Evolutionary conservation across 2,888 invertebrate species (phyloP).

Genomic region (Daptonema setosum): DNA sequence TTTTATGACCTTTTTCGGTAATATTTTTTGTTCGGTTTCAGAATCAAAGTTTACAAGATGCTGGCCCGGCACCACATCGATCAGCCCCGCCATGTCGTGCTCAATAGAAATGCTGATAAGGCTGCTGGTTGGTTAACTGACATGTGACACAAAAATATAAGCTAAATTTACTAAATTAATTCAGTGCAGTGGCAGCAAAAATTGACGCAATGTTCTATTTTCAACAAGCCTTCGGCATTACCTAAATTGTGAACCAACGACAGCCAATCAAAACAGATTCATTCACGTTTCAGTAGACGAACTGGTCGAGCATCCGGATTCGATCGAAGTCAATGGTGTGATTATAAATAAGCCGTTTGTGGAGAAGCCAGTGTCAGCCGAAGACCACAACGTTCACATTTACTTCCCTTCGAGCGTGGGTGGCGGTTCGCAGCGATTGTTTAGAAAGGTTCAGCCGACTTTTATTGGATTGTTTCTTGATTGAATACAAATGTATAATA

Average conservation of each 20-base stretch:
- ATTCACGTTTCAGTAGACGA: neutral
- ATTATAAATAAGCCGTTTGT: slow-evolving; percentile 95
- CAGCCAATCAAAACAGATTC: neutral
- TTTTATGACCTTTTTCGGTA: too few species aligned
- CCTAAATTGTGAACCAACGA: neutral
- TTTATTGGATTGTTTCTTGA: too few species aligned
- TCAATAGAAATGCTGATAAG: slow-evolving; percentile 51
- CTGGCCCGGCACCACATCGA: slow-evolving; percentile 80
- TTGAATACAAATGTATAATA: too few species aligned
- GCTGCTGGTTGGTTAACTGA: slow-evolving; percentile 15
- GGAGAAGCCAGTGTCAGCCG: slow-evolving; percentile 95
- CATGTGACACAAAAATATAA: too few species aligned
- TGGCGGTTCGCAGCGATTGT: slow-evolving; percentile 85
- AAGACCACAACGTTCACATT: slow-evolving; percentile 98
- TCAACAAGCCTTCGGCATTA: too few species aligned
- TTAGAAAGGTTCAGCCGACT: slow-evolving; percentile 54
- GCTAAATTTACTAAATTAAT: too few species aligned
- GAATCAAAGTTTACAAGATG: slow-evolving; percentile 72
- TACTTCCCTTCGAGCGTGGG: slow-evolving; percentile 94
- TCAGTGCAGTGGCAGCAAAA: too few species aligned
- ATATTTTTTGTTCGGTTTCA: neutral
- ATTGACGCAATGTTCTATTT: too few species aligned
- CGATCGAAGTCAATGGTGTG: slow-evolving; percentile 82
- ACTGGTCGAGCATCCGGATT: slow-evolving; percentile 65
- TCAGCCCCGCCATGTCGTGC: slow-evolving; percentile 85